Evolutionary conservation across 1,140 invertebrate species (phyloP), one percentile per base, ranked within the genome.

Genomic region (Mylabris phalerata): DNA sequence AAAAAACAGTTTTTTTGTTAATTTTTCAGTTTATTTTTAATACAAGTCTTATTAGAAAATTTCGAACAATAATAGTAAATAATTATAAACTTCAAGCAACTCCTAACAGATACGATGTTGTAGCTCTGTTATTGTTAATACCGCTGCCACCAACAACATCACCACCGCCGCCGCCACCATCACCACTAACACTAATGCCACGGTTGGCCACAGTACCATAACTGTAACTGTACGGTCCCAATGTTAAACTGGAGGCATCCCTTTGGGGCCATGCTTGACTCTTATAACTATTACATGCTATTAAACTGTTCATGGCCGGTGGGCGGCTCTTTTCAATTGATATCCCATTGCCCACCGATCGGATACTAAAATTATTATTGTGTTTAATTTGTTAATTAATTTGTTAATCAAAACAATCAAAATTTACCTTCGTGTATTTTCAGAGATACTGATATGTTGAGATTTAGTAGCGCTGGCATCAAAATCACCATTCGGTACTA

Each of bases 261-360:
- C 69, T 70, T 80, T 82, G 85, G 0, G 82, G 80, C 63, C 83
- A 82, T 1, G 82, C 79, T 40, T 83, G 78, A 68, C 86, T 87
- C 68, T 87, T 87, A 73, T 85, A 88, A 72, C 85, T 88, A 72
- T 84, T 87, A 76, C 84, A 87, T 1, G 84, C 82, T 48, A 88
- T 85, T 50, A 88, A 73, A 54, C 84, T 86, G 73, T 85, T 84
- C 83, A 86, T 84, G 24, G 80, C 84, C 9, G 80, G 81, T 3
- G 84, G 83, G 13, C 83, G 75, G 27, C 79, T 79, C 56, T 78
- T 75, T 61, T 81, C 80, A 55, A 82, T 78, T 50, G 78, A 80
- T 50, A 82, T 81, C 25, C 77, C 80, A 59, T 73, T 74, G 3
- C 65, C 67, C 24, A 74, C 67, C 41, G 69, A 71, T 32, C 67